Base-by-base conservation (phyloP, 2,113 vertebrate species). In the Melanerpes formicivorus region DNA sequence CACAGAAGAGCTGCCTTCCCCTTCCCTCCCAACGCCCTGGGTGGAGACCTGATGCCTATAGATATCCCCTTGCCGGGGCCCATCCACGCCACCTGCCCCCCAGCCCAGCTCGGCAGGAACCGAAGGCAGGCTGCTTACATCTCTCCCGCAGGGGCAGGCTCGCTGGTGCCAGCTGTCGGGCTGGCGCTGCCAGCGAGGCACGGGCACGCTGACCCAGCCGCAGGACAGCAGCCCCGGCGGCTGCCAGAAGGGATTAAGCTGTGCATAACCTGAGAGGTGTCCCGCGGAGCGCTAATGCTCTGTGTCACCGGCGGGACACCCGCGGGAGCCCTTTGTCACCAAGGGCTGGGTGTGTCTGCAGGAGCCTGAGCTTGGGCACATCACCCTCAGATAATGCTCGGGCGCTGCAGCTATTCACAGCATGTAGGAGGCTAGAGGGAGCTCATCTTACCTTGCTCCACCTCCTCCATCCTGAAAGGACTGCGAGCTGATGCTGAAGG, bases 401-500 rank as follows among this genome's bases (percentile, higher is more conserved):
- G 69, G 65, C 21, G 69, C 59, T 3, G 1, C 8, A 1, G 74
- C 70, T 93, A 94, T 95, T 96, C 79, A 90, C 52, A 78, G 86
- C 63, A 18, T 1, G 0, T 2, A 56, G 76, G 80, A 88, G 15
- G 73, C 14, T 29, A 6, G 30, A 34, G 6, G 48, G 50, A 92
- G 70, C 92, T 94, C 79, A 44, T 44, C 89, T 92, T 37, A 88
- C 90, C 92, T 86, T 52, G 79, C 46, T 65, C 63, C 84, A 88
- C 76, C 65, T 94, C 91, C 82, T 90, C 60, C 86, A 88, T 83
- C 46, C 94, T 85, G 86, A 1, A 52, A 79, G 74, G 66, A 30
- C 72, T 9, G 6, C 34, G 18, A 69, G 80, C n/a, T 21, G 69
- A 59, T 32, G 80, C 29, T 65, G 75, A 69, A 73, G 59, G 55